Conservation (phyloP, 2,888 invertebrate species). For the Drosophila crucigera region DNA sequence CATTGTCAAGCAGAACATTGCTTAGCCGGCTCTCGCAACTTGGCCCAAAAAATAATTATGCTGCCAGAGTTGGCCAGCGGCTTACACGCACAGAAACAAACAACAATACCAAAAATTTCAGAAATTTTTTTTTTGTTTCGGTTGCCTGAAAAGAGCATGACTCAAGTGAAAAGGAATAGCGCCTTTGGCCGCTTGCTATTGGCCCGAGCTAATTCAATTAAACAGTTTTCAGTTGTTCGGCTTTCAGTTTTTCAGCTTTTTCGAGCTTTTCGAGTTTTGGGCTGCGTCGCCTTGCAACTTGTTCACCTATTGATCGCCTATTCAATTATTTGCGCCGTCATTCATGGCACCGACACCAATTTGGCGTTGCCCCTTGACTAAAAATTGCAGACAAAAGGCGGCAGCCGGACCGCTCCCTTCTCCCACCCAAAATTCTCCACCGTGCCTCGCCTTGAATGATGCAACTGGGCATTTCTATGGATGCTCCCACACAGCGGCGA, state of each 20-base stretch:
- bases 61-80: not conserved
- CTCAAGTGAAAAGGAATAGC: not conserved
- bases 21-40: not conserved
- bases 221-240: slow-evolving; percentile 26
- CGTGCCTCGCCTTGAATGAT: slow-evolving; percentile 45
- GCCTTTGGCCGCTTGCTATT: slow-evolving; percentile 23
- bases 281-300: slow-evolving; percentile 36
- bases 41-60: slow-evolving; percentile 36
- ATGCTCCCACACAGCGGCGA: slow-evolving; percentile 48
- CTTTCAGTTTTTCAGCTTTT: slow-evolving; percentile 15
- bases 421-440: not conserved
- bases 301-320: slow-evolving; percentile 75
- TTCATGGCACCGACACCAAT: slow-evolving; percentile 53
- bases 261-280: slow-evolving; percentile 27
- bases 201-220: slow-evolving; percentile 68
- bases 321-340: slow-evolving; percentile 73
- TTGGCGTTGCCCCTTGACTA: slow-evolving; percentile 28
- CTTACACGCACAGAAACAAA: not conserved
- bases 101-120: not conserved
- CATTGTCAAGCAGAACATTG: not conserved
- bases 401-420: slow-evolving; percentile 7
- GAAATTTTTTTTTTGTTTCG: not conserved
- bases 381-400: slow-evolving; percentile 64
- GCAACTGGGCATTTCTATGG: slow-evolving; percentile 76
- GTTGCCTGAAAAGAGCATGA: not conserved